Evolutionary conservation across 2,113 vertebrate genomes (phyloP).

Genomic region (Cyphotilapia sp.): DNA sequence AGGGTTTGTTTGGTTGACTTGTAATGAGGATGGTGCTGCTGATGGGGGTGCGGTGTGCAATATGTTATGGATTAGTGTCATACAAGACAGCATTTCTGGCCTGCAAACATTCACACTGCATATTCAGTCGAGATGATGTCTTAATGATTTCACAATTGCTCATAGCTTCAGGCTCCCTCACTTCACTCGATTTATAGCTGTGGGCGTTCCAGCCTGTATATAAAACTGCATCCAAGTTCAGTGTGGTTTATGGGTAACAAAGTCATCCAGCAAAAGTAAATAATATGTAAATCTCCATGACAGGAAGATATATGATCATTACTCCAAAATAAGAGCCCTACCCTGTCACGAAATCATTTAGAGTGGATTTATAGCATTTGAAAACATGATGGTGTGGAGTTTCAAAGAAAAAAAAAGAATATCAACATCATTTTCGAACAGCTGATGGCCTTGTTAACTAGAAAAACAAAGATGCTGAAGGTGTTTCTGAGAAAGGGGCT

Average conservation of each 20-base stretch:
- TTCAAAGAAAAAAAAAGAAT: not conserved
- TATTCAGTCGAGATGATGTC: slow-evolving; percentile 7
- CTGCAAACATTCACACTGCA: not conserved
- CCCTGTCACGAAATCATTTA: not conserved
- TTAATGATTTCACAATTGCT: slow-evolving; percentile 24
- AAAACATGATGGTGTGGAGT: not conserved
- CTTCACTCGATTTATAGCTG: slow-evolving; percentile 21
- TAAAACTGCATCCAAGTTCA: slow-evolving; percentile 25
- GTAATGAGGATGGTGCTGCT: not conserved
- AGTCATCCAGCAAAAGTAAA: slow-evolving; percentile 27
- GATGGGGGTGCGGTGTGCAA: not conserved
- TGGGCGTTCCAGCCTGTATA: slow-evolving; percentile 29
- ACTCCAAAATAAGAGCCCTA: not conserved
- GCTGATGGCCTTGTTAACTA: not conserved
- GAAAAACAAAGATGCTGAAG: not conserved
- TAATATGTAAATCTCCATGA: slow-evolving; percentile 20
- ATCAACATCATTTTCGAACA: not conserved
- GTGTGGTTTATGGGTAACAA: slow-evolving; percentile 51
- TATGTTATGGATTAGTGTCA: slow-evolving; percentile 24
- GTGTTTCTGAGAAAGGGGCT: not conserved
- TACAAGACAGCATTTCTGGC: not conserved
- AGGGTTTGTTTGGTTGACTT: not conserved
- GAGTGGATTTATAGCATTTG: not conserved
- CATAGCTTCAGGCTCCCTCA: not conserved
- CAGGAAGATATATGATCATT: not conserved